phyloP scores from a whole-genome alignment of 2,797 vertebrate genomes.

The Sebastes paucispinis region DNA sequence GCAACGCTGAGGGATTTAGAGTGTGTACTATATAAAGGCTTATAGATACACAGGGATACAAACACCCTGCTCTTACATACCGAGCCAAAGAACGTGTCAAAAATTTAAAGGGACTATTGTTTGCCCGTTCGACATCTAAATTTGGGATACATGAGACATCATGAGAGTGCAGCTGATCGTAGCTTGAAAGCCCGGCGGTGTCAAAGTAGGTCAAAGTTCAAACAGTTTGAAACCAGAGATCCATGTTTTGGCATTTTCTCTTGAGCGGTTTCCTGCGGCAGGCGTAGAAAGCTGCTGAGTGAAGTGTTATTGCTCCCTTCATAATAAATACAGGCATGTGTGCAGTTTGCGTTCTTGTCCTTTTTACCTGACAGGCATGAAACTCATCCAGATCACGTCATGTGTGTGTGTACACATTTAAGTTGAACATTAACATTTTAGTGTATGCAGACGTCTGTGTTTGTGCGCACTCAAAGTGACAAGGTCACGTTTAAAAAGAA shows the following conservation, averaged over 20 bases:
- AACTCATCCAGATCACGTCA: not conserved
- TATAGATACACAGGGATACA: not conserved
- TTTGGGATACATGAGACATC: not conserved
- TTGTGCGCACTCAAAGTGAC: not conserved
- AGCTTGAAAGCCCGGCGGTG: not conserved
- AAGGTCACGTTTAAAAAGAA: not conserved
- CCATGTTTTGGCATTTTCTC: not conserved
- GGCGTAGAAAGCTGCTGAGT: not conserved
- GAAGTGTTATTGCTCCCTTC: not conserved
- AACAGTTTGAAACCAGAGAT: constrained; percentile 5
- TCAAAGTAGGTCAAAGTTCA: constrained; percentile 38
- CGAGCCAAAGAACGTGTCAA: not conserved
- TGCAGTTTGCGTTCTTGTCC: not conserved
- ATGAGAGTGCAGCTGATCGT: not conserved
- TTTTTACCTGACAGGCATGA: not conserved
- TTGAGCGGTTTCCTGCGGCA: not conserved
- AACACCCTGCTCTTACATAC: not conserved
- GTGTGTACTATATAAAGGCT: constrained; percentile 27
- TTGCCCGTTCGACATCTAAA: not conserved
- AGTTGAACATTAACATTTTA: constrained; percentile 30
- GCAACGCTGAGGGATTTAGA: constrained; percentile 13
- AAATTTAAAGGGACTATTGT: not conserved
- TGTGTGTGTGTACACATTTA: not conserved
- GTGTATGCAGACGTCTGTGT: not conserved
- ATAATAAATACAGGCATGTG: not conserved